Percentiles rank a stretch among this genome's conserved stretches.
phyloP scores from a whole-genome alignment of 2,888 invertebrate genomes.

The Aelia acuminata region DNA sequence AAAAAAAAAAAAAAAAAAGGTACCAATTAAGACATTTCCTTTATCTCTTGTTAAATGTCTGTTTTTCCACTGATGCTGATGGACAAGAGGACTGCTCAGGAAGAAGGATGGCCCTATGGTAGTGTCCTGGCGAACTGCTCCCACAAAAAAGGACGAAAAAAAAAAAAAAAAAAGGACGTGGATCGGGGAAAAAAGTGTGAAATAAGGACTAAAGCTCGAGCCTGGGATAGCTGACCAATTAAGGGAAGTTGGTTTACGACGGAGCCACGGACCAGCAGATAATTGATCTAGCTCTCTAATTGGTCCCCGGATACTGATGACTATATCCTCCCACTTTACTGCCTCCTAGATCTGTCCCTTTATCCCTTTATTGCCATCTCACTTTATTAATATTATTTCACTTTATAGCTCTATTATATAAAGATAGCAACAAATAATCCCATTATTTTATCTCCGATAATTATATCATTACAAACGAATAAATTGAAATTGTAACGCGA shows the following conservation, averaged over 20 bases:
- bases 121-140: constrained; percentile 10
- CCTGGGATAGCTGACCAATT: constrained; percentile 28
- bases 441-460: not conserved
- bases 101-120: not conserved
- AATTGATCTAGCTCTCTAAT: constrained; percentile 2
- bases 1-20: not conserved
- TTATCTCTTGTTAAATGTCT: not conserved
- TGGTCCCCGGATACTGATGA: not conserved
- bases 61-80: not conserved
- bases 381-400: not conserved
- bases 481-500: no score
- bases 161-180: not conserved
- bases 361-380: not conserved
- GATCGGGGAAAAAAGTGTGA: constrained; percentile 49
- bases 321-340: not conserved
- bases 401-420: not conserved
- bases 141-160: not conserved
- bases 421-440: not conserved
- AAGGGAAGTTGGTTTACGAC: constrained; percentile 16
- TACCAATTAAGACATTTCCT: constrained; percentile 2
- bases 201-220: constrained; percentile 53
- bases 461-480: no score
- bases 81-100: not conserved
- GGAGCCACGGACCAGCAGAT: not conserved
- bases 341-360: not conserved